Evolutionary conservation across 2,888 invertebrate genomes (phyloP), one percentile per base, ranked within the genome.

Genomic region (Gandaritis pyraliata): DNA sequence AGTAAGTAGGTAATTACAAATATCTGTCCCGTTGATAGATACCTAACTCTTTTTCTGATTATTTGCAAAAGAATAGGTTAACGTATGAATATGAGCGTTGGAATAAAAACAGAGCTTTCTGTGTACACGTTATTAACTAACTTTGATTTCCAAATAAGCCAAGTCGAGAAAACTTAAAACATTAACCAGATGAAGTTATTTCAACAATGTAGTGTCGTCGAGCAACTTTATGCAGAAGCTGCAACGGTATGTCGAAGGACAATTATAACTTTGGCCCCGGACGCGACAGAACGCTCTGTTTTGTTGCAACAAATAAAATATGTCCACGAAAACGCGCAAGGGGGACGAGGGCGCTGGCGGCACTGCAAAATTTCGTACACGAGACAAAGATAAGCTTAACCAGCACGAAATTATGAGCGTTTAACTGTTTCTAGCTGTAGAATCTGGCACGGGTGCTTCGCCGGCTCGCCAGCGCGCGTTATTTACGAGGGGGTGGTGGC

Each of bases 361-460:
- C 70, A 73, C 73, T 83, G 77, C 85, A 86, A 90, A 90, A 88
- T 89, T 91, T 89, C 88, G 88, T 91, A 87, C 86, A 90, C 85
- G 87, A 90, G 90, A 91, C 90, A 91, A 88, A 90, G 91, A 92
- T 91, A 92, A 91, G 91, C 91, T 90, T 90, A 92, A 92, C 91
- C 90, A 90, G 90, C 88, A 86, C 90, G 88, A 89, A 92, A 91
- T 92, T 92, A 92, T 92, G 92, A 91, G 90, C 91, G 89, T 91
- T 92, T 91, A 92, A 92, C 91, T 91, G 91, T 92, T 91, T 91
- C 91, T 90, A 92, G 91, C 90, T 87, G 90, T 88, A 90, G 90
- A 90, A 90, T 91, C 92, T 91, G 91, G 91, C 91, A 90, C 90
- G 89, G 88, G 87, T 84, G 91, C 91, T 89, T 90, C 89, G 92